Evolutionary conservation across 2,797 vertebrate species (phyloP), one percentile per base, ranked within the genome.

Genomic region (Pagetopsis macropterus): DNA sequence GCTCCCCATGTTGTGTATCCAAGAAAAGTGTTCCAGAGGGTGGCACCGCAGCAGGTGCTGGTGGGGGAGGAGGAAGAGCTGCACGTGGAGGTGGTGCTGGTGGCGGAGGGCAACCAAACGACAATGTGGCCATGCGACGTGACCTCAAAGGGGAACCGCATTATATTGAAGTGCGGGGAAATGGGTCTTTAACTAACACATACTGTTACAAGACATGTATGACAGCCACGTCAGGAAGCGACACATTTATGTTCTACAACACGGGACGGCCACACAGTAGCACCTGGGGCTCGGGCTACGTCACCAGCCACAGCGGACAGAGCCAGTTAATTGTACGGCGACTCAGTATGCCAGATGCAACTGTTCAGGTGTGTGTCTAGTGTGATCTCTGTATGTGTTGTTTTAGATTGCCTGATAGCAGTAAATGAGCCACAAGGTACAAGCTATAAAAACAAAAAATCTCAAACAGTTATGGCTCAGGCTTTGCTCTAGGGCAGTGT

Each of bases 231-330:
- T 99, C 98, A 37, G 98, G 97, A 94, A 99, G 97, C 77, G 98
- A 99, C 90, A 98, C 97, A 72, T 98, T 99, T 90, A 99, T 99
- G 97, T 98, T 98, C 95, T 98, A 99, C 95, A 98, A 99, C 88
- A 98, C 96, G 48, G 97, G 96, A 84, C 94, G 94, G 57, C 97
- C 97, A 5, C 86, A 96, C 59, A 96, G 95, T 74, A 95, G 96
- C 87, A 96, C 96, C 82, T 95, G 96, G 91, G 91, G 96, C 84
- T 92, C 96, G 5, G 96, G 97, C 85, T 96, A 97, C 89, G 95
- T 97, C 89, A 98, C 96, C 65, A 96, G 96, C 81, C 96, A 98
- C 84, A 98, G 96, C 72, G 95, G 96, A 70, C 96, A 97, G 87
- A 97, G 95, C 91, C 92, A 93, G 84, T 80, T 94, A 91, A 88